Conservation (phyloP, 2,113 vertebrate genomes). For the Myotis yumanensis region DNA sequence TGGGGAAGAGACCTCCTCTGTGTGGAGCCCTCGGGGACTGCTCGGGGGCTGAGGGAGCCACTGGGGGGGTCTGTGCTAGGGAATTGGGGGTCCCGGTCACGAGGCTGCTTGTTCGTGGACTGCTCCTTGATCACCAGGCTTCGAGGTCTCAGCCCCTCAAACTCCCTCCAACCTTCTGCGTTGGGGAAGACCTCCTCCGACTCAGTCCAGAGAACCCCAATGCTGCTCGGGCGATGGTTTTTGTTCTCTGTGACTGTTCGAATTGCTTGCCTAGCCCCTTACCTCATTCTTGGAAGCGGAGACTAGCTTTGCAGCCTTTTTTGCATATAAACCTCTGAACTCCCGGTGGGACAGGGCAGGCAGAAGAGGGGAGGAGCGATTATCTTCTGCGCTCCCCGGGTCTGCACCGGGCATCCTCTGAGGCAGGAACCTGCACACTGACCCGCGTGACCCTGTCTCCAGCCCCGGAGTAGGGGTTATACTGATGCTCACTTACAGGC, state of each 20-base stretch:
- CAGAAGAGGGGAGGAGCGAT: not conserved
- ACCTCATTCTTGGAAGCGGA: not conserved
- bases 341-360: not conserved
- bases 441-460: not conserved
- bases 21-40: not conserved
- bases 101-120: not conserved
- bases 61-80: not conserved
- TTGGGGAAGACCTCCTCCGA: not conserved
- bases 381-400: not conserved
- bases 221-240: not conserved
- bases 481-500: not conserved
- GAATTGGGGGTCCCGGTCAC: not conserved
- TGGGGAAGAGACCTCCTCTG: constrained; percentile 51
- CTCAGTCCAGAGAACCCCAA: not conserved
- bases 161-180: not conserved
- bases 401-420: fast-evolving
- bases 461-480: not conserved
- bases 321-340: not conserved
- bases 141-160: not conserved
- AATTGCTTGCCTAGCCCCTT: not conserved
- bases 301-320: not conserved
- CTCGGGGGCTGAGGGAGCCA: not conserved
- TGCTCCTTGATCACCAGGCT: not conserved
- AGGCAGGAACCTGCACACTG: not conserved
- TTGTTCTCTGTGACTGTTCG: not conserved